Conservation (phyloP, 2,113 vertebrate genomes). For the Hippocampus abdominalis region DNA sequence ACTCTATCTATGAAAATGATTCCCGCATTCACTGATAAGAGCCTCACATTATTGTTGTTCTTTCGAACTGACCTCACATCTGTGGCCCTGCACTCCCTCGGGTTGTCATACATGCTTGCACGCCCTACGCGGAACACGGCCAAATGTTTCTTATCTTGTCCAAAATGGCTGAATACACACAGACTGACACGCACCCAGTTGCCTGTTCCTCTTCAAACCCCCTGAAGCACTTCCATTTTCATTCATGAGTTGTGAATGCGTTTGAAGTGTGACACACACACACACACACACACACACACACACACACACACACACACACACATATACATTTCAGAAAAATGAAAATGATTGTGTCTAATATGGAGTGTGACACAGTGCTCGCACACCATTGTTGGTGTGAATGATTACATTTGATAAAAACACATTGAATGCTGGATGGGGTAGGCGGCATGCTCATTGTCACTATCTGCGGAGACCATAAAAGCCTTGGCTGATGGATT, state of each 20-base stretch:
- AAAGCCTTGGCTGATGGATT: too few relatives aligned
- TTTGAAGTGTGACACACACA: constrained; percentile 28
- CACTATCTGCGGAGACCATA: too few relatives aligned
- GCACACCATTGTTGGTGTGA: too few relatives aligned
- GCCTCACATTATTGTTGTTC: constrained; percentile 4
- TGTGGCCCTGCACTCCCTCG: constrained; percentile 7
- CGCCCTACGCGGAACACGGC: constrained; percentile 5
- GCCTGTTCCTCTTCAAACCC: constrained; percentile 1
- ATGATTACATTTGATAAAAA: too few relatives aligned
- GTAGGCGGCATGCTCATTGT: too few relatives aligned
- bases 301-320: background rate
- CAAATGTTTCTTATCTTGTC: constrained; percentile 3
- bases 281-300: background rate
- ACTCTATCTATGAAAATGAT: constrained; percentile 56
- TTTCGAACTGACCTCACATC: constrained; percentile 4
- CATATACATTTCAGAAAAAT: background rate
- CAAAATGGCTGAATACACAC: background rate
- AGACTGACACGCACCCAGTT: background rate
- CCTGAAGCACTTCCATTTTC: constrained; percentile 31
- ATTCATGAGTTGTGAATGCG: constrained; percentile 31
- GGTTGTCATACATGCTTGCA: background rate
- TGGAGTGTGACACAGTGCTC: background rate
- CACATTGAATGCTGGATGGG: too few relatives aligned
- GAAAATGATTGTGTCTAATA: too few relatives aligned
- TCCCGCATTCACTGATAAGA: constrained; percentile 23